Evolutionary conservation across 1,140 invertebrate species (phyloP).

Genomic region (Dolichoris vasculosae): DNA sequence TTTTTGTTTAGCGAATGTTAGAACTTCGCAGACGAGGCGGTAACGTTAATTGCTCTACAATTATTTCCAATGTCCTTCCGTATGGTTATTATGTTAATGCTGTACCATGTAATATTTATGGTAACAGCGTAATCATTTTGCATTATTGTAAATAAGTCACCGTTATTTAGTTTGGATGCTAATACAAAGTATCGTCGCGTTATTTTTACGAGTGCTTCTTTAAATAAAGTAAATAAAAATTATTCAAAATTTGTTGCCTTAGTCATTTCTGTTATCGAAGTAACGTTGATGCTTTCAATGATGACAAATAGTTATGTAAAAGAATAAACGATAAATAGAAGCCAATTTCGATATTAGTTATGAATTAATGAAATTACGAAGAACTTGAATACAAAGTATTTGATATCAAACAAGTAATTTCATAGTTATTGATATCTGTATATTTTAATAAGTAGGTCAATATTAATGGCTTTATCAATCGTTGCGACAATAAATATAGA

Average conservation of each 20-base stretch:
- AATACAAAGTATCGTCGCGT: not conserved
- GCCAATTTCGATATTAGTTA: no score
- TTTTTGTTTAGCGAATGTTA: not conserved
- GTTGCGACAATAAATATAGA: no score
- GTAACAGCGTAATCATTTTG: slow-evolving; percentile 11
- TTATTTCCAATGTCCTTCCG: not conserved
- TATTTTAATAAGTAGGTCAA: no score
- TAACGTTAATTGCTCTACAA: slow-evolving; percentile 6
- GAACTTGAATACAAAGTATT: no score
- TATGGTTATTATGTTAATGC: not conserved
- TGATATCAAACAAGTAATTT: no score
- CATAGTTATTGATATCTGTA: no score
- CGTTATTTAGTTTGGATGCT: not conserved
- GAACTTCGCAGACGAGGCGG: no score
- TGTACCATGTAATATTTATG: slow-evolving; percentile 20
- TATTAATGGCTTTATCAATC: no score
- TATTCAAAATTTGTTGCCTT: no score
- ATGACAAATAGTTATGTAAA: not conserved
- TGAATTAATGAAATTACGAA: no score
- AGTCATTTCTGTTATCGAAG: no score
- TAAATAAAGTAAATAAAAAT: not conserved
- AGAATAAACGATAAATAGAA: not conserved
- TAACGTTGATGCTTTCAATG: no score
- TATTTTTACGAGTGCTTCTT: not conserved
- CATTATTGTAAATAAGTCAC: not conserved